Percentiles rank a stretch among this genome's conserved stretches.
Conservation (phyloP, 2,888 invertebrate genomes). For the Gisinianus flammeolus region DNA sequence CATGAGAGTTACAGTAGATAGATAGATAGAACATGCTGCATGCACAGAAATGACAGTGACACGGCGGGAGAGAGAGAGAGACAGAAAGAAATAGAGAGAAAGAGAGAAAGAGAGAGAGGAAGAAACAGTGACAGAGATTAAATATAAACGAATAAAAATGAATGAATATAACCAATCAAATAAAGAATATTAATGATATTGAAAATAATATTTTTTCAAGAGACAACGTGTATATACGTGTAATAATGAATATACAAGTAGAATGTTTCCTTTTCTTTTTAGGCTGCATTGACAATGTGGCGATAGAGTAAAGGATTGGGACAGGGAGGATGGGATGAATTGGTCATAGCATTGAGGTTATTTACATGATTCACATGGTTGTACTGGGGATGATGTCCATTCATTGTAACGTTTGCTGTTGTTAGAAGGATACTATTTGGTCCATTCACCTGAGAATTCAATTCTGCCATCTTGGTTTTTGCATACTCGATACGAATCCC, state of each 20-base stretch:
- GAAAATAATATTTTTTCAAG: too few relatives aligned
- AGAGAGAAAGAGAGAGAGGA: slow-evolving; percentile 3
- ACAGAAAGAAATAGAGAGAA: background rate
- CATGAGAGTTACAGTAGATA: slow-evolving; percentile 6
- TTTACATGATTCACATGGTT: slow-evolving; percentile 59
- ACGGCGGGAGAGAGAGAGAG: background rate
- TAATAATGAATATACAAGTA: too few relatives aligned
- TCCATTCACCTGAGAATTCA: slow-evolving; percentile 59
- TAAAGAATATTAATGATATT: too few relatives aligned
- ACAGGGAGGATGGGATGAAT: slow-evolving; percentile 55
- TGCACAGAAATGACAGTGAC: slow-evolving; percentile 4
- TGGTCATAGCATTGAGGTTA: slow-evolving; percentile 56
- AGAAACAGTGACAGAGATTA: background rate
- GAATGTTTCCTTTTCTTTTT: slow-evolving; percentile 37
- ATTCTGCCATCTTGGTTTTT: slow-evolving; percentile 97
- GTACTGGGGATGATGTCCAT: slow-evolving; percentile 59
- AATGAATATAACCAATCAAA: too few relatives aligned
- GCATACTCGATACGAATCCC: slow-evolving; percentile 99
- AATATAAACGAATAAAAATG: background rate
- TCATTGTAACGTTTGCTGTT: slow-evolving; percentile 58
- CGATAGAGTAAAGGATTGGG: slow-evolving; percentile 57
- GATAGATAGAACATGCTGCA: slow-evolving; percentile 18
- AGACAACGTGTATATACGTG: too few relatives aligned
- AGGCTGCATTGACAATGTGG: slow-evolving; percentile 59
- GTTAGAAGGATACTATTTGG: slow-evolving; percentile 57